Percentiles rank a stretch among this genome's conserved stretches.
These are phyloP conservation scores for Scaeva pyrastri DNA, from an alignment of 2,888 invertebrate species.

Conservation along the genomic window DNA sequence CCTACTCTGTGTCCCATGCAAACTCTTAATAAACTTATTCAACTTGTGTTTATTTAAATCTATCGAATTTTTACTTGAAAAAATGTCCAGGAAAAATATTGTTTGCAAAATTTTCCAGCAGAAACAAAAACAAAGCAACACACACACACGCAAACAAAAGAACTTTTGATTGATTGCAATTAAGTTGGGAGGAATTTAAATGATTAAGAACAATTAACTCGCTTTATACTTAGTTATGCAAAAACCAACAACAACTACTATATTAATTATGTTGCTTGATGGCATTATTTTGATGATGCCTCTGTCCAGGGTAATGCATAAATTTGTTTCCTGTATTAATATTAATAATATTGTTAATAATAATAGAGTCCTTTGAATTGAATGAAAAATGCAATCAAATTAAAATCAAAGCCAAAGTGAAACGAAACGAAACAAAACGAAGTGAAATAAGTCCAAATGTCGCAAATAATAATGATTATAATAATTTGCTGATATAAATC, in stretches of 20 bases:
- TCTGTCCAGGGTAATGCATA: background rate
- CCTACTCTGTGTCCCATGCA: too few species aligned
- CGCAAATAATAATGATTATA: constrained; percentile 36
- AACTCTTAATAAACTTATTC: background rate
- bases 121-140: background rate
- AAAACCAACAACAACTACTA: constrained; percentile 22
- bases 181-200: constrained; percentile 51
- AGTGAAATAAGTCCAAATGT: constrained; percentile 6
- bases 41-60: background rate
- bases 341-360: constrained; percentile 25
- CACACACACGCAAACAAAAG: constrained; percentile 10
- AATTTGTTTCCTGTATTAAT: constrained; percentile 22
- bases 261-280: constrained; percentile 16
- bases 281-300: background rate
- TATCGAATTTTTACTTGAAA: background rate
- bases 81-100: background rate
- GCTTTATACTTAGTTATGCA: background rate
- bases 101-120: background rate
- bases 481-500: constrained; percentile 55
- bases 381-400: constrained; percentile 21
- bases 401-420: constrained; percentile 6
- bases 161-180: constrained; percentile 55
- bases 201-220: constrained; percentile 58
- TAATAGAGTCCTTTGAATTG: background rate
- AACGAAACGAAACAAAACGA: background rate